These are phyloP conservation scores for Sylvia atricapilla DNA, from an alignment of 2,113 vertebrate species.

Conservation along the genomic window DNA sequence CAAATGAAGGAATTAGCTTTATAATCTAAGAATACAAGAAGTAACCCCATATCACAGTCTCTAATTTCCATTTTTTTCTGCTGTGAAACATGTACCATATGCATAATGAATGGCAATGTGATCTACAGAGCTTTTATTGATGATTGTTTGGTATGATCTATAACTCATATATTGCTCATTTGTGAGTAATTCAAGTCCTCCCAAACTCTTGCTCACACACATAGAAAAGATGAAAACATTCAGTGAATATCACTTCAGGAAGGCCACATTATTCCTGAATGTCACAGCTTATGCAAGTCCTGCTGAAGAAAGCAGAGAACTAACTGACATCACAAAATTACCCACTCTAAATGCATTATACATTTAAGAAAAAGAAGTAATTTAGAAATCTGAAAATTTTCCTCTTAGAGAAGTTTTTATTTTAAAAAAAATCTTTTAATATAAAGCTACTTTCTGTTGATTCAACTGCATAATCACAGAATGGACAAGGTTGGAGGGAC, in stretches of 20 bases:
- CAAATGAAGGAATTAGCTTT: not conserved
- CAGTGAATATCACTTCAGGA: not conserved
- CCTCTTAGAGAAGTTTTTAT: not conserved
- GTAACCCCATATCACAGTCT: not conserved
- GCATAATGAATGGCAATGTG: not conserved
- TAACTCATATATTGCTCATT: slow-evolving; percentile 46
- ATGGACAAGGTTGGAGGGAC: not conserved
- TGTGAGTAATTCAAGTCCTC: slow-evolving; percentile 41
- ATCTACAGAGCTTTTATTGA: slow-evolving; percentile 41
- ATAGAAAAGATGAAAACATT: not conserved
- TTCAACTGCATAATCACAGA: not conserved
- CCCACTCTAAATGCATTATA: not conserved
- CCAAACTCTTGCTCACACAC: slow-evolving; percentile 20
- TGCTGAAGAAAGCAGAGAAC: not conserved
- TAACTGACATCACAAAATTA: not conserved
- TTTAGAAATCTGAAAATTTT: not conserved
- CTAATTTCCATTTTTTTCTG: not conserved
- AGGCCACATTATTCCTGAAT: slow-evolving; percentile 18
- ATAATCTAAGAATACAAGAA: not conserved
- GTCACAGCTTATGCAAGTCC: slow-evolving; percentile 26
- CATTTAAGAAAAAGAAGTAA: not conserved
- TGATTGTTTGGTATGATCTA: slow-evolving; percentile 34
- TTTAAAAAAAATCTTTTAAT: not conserved
- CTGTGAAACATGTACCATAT: slow-evolving; percentile 10
- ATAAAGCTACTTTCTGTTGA: not conserved